Percentiles rank a stretch among this genome's conserved stretches.
These are phyloP conservation scores for Mesaphorura yosii DNA, from an alignment of 1,140 invertebrate genomes.

Conservation along the genomic window DNA sequence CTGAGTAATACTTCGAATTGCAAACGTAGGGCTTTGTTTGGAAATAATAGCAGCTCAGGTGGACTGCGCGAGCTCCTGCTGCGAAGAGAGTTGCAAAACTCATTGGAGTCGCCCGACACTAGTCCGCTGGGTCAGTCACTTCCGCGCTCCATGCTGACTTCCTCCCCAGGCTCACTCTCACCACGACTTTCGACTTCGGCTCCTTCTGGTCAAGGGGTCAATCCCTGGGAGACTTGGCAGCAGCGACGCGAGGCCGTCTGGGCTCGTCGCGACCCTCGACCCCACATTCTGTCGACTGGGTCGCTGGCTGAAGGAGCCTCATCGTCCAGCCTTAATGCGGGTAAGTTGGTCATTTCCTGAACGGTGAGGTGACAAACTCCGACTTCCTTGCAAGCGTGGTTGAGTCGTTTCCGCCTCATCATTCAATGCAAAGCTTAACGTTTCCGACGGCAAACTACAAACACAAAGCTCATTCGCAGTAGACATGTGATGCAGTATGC, in stretches of 20 bases:
- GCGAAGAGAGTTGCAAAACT: conserved; percentile 29
- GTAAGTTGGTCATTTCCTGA: conserved; percentile 11
- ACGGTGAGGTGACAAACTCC: too few species aligned
- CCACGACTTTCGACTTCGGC: conserved; percentile 61
- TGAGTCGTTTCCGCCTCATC: too few species aligned
- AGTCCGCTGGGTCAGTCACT: conserved; percentile 36
- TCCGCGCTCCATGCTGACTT: conserved; percentile 31
- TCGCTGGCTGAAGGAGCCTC: conserved; percentile 72
- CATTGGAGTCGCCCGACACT: conserved; percentile 32
- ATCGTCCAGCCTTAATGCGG: conserved; percentile 71
- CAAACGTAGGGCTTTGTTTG: background rate
- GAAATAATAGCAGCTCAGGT: conserved; percentile 11
- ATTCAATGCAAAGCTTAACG: too few species aligned
- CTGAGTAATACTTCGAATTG: background rate
- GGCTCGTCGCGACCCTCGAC: conserved; percentile 67
- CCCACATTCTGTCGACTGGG: conserved; percentile 72
- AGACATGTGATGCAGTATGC: too few species aligned
- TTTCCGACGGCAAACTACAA: too few species aligned
- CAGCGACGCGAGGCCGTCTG: conserved; percentile 59
- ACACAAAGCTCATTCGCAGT: too few species aligned
- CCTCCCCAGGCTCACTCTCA: conserved; percentile 33
- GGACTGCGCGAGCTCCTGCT: conserved; percentile 28
- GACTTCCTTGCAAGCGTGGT: too few species aligned
- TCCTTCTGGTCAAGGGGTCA: conserved; percentile 57
- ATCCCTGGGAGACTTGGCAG: conserved; percentile 31